These are phyloP conservation scores for Typhlichthys subterraneus DNA, from an alignment of 2,797 vertebrate species.

Conservation along the genomic window DNA sequence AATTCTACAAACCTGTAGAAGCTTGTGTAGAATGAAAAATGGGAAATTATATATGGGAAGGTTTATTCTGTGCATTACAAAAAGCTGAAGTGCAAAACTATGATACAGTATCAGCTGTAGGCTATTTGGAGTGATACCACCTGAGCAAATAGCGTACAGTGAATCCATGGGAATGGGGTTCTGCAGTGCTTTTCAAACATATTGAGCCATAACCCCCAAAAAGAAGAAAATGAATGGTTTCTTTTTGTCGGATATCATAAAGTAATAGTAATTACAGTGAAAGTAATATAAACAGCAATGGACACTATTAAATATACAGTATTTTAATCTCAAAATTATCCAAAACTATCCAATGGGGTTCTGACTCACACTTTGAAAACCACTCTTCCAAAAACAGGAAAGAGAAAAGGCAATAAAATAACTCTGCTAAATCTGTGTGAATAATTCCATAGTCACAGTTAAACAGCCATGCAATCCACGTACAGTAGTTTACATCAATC, in stretches of 20 bases:
- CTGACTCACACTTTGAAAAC: too few relatives aligned
- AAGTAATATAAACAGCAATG: too few relatives aligned
- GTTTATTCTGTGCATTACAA: slow-evolving; percentile 1
- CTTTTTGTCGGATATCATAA: too few relatives aligned
- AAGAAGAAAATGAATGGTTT: too few relatives aligned
- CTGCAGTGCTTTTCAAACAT: slow-evolving; percentile 14
- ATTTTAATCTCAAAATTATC: too few relatives aligned
- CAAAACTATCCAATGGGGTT: too few relatives aligned
- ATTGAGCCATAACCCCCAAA: too few relatives aligned
- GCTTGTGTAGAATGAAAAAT: slow-evolving; percentile 24
- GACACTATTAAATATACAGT: too few relatives aligned
- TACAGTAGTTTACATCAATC: too few relatives aligned
- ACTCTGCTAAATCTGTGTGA: slow-evolving; percentile 5
- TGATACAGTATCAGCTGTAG: neutral
- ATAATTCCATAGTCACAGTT: slow-evolving; percentile 27
- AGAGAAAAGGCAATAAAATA: too few relatives aligned
- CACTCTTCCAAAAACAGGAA: too few relatives aligned
- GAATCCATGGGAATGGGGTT: slow-evolving; percentile 14
- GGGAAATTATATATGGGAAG: slow-evolving; percentile 16
- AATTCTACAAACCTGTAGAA: slow-evolving; percentile 56
- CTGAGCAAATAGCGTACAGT: slow-evolving; percentile 11
- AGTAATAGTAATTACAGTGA: too few relatives aligned
- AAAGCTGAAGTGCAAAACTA: neutral
- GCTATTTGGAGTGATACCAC: slow-evolving; percentile 5
- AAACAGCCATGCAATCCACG: slow-evolving; percentile 38